phyloP scores from a whole-genome alignment of 2,113 vertebrate species.

The Leucoraja erinaceus region DNA sequence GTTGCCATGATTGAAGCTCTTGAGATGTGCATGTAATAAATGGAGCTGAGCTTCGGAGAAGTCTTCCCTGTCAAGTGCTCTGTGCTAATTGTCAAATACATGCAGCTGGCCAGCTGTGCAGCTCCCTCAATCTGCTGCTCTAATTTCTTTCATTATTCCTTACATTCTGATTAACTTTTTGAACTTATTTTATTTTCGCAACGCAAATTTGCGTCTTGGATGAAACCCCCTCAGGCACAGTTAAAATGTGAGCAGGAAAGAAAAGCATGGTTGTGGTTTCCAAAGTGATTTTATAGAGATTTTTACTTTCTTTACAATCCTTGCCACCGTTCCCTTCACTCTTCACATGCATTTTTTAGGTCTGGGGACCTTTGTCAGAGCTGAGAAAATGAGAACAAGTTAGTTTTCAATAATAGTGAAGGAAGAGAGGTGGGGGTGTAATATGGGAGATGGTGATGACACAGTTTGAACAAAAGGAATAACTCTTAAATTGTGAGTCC shows the following conservation, averaged over 20 bases:
- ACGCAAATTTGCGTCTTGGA: neutral
- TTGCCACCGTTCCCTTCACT: neutral
- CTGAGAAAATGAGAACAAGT: too few species aligned
- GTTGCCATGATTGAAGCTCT: neutral
- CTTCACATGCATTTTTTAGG: too few species aligned
- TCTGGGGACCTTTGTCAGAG: too few species aligned
- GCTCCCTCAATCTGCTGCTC: neutral
- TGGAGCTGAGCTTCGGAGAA: neutral
- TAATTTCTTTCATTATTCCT: constrained; percentile 20
- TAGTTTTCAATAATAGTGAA: too few species aligned
- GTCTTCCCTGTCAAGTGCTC: neutral
- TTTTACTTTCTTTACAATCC: neutral
- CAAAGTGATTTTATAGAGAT: too few species aligned
- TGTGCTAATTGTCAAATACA: neutral
- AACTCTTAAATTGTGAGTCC: too few species aligned
- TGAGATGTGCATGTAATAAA: neutral
- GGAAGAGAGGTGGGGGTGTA: too few species aligned
- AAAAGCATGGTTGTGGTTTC: neutral
- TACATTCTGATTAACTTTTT: neutral
- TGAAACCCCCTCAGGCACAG: neutral
- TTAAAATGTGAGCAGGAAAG: neutral
- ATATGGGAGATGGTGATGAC: too few species aligned
- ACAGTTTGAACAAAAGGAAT: too few species aligned
- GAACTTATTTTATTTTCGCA: neutral
- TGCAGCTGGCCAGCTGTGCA: neutral